These are phyloP conservation scores for Drosophila nannoptera DNA, from an alignment of 1,140 invertebrate genomes.

Conservation along the genomic window DNA sequence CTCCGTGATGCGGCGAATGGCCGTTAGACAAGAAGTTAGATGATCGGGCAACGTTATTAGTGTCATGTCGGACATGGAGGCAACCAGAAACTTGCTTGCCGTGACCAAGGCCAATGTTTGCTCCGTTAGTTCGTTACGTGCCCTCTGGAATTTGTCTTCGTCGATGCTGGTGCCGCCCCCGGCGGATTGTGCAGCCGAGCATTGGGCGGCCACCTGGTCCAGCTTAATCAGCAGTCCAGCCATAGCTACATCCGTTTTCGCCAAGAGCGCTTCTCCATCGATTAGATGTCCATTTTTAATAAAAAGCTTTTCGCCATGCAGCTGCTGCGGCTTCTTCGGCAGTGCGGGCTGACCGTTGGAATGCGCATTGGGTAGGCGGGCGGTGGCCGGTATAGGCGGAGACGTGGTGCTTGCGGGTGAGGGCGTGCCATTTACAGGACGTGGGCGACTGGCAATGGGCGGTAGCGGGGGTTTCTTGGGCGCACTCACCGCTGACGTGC, in stretches of 20 bases:
- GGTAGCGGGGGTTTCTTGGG: constrained; percentile 86
- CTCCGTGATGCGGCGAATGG: constrained; percentile 84
- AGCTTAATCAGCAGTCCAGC: constrained; percentile 83
- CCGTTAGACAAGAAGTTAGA: constrained; percentile 85
- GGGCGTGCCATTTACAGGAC: constrained; percentile 73
- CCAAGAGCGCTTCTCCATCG: constrained; percentile 82
- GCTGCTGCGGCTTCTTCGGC: constrained; percentile 73
- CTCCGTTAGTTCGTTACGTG: constrained; percentile 87
- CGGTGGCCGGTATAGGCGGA: constrained; percentile 73
- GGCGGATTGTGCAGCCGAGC: constrained; percentile 84
- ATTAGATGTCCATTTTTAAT: constrained; percentile 81
- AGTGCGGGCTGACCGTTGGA: constrained; percentile 64
- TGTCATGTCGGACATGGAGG: constrained; percentile 85
- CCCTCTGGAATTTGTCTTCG: constrained; percentile 86
- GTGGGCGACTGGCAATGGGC: constrained; percentile 83
- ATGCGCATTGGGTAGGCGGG: constrained; percentile 57
- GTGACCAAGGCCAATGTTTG: constrained; percentile 90
- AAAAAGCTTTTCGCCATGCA: constrained; percentile 75
- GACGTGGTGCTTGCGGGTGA: constrained; percentile 52
- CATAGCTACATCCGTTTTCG: constrained; percentile 84
- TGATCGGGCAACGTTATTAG: constrained; percentile 82
- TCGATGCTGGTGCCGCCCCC: constrained; percentile 85
- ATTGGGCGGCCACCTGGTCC: constrained; percentile 85
- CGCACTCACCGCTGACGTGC: constrained; percentile 77
- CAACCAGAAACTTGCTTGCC: constrained; percentile 90